Base-by-base conservation (phyloP, 1,140 invertebrate genomes). In the Conopomorpha cramerella region DNA sequence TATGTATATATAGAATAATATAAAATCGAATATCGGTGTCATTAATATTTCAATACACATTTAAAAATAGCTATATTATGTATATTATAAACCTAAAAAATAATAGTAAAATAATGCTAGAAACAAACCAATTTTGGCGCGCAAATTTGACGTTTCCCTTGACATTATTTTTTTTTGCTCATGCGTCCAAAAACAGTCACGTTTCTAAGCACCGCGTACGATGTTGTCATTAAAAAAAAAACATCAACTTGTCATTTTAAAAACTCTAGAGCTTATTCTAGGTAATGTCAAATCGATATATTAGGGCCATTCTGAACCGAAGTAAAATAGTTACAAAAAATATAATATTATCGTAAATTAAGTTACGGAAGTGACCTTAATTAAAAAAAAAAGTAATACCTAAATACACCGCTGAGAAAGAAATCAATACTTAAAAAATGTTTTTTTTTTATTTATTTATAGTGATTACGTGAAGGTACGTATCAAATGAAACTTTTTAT, bases 161-260 rank as follows among this genome's bases (percentile, higher is more conserved):
- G 4, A 23, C 10, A 10, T 23, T 6, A 23, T 29, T 29, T 29
- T 29, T 29, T 29, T 29, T 29, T 29, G 11, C 6, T 4, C 4
- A 29, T 11, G 28, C 11, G 11, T 29, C 6, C 6, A 10, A 29
- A 7, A 7, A n/a, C 4, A 7, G 4, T 29, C 8, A n/a, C n/a
- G 7, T n/a, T 30, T 2, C 29, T 30, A 12, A 30, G 7, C 12
- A 13, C 11, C n/a, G 8, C 7, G n/a, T 30, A n/a, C 29, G 2
- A 13, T 12, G 14, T 14, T 26, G 26, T 18, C 34, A 35, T 23
- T 23, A 33, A 45, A 45, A 41, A 52, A 50, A 51, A 41, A 17
- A 11, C 56, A 49, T 45, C 68, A 71, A 74, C 59, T 74, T 74
- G 70, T 67, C 66, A 74, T 71, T 70, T 74, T 71, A 63, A 53